Base-by-base conservation (phyloP, 2,113 vertebrate genomes). In the Macaca nemestrina region DNA sequence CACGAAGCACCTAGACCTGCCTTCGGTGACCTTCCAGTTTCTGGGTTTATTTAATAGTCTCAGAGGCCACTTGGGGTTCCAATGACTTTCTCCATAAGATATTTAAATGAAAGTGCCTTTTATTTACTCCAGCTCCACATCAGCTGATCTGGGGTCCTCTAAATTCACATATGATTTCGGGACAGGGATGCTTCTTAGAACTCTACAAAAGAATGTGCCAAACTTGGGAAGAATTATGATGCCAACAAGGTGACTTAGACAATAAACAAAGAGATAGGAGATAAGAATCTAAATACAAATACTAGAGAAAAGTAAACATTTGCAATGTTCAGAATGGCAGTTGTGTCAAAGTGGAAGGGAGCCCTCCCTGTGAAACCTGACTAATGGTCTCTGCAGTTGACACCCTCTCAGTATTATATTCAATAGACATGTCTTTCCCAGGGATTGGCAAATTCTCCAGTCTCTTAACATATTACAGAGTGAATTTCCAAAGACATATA, bases 281-380 rank as follows among this genome's bases (percentile, higher is more conserved):
- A 43, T 57, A n/a, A n/a, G 25, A 20, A 82, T 90, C 17, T 11
- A 80, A 87, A 87, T 87, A 73, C 5, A 52, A 75, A 89, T 27
- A 17, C 57, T 38, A 70, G n/a, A 92, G 61, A 93, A 70, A 94
- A 76, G 45, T 7, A 88, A 85, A 64, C 85, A 87, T 68, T 90
- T 93, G 20, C 80, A 40, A 38, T 85, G 67, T 59, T 87, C 43
- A 5, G 13, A 89, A 83, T 73, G 64, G 48, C 22, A 94, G 25
- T n/a, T 88, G 27, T 57, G 13, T 38, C 55, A 76, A 90, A 95
- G 32, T 88, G 68, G 30, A 94, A 90, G 50, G 50, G 57, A 32
- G 50, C 35, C 13, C 85, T 70, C 81, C 9, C 25, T 40, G 67
- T 73, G 94, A 90, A 97, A 98, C 84, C 59, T 95, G 72, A 95